Conservation (phyloP, 2,888 invertebrate genomes). For the Microctonus hyperodae region DNA sequence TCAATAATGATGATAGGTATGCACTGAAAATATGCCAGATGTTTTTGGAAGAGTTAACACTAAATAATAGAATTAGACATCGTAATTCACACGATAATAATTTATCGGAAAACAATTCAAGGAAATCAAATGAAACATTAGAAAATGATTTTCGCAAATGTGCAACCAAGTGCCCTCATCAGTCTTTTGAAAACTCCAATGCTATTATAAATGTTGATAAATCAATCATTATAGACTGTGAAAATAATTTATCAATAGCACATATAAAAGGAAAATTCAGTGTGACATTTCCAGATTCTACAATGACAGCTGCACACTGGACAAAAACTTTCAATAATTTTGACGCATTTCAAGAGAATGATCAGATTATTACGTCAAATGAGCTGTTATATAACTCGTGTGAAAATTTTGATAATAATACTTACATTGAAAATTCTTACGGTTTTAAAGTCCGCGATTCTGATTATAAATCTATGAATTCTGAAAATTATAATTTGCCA, state of each 20-base stretch:
- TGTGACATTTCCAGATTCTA: conserved; percentile 6
- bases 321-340: conserved; percentile 28
- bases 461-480: conserved; percentile 25
- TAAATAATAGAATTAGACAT: not conserved
- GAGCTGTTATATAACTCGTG: conserved; percentile 26
- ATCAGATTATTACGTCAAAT: not conserved
- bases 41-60: conserved; percentile 13
- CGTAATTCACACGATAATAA: not conserved
- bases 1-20: conserved; percentile 17
- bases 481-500: conserved; percentile 15
- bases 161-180: not conserved
- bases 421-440: not conserved
- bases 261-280: not conserved
- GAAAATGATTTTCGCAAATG: not conserved
- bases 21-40: conserved; percentile 14
- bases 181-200: not conserved
- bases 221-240: conserved; percentile 14
- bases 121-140: not conserved
- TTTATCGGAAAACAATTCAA: not conserved
- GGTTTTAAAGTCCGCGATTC: conserved; percentile 12
- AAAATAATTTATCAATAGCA: conserved; percentile 25
- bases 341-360: conserved; percentile 9
- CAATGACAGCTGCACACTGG: conserved; percentile 22
- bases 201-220: not conserved
- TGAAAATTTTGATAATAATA: conserved; percentile 22